A percentile compares a stretch with the other conserved stretches of the same genome.
Conservation (phyloP, 1,140 invertebrate genomes). For the Tetranychus cinnabarinus region DNA sequence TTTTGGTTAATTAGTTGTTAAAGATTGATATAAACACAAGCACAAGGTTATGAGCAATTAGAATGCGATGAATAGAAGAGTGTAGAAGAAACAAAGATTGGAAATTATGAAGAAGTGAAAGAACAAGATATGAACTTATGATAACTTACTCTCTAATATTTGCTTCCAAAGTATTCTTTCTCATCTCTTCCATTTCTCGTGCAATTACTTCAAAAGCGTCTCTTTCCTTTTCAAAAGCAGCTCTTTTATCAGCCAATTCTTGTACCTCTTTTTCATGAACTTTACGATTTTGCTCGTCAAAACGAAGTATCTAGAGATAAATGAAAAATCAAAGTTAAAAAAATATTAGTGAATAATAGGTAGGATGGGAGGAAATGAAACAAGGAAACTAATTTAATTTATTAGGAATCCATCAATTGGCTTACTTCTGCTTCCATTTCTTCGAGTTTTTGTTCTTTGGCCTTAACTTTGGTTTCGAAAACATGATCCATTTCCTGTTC, state of each 20-base stretch:
- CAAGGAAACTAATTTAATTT: not conserved
- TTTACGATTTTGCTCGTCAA: constrained; percentile 41
- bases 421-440: constrained; percentile 68
- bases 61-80: too few relatives aligned
- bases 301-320: constrained; percentile 30
- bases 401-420: not conserved
- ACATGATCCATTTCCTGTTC: constrained; percentile 87
- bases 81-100: too few relatives aligned
- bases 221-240: constrained; percentile 63
- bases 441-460: constrained; percentile 76
- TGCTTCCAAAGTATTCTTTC: constrained; percentile 13
- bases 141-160: constrained; percentile 15
- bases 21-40: too few relatives aligned
- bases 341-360: not conserved
- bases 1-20: too few relatives aligned
- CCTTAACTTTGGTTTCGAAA: constrained; percentile 64
- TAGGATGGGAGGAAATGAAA: not conserved
- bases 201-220: constrained; percentile 15
- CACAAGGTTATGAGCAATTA: too few relatives aligned
- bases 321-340: not conserved
- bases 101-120: too few relatives aligned
- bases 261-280: constrained; percentile 60
- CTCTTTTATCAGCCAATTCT: constrained; percentile 68
- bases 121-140: too few relatives aligned
- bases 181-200: constrained; percentile 14